Evolutionary conservation across 2,113 vertebrate genomes (phyloP).

Genomic region (Mustela nigripes): DNA sequence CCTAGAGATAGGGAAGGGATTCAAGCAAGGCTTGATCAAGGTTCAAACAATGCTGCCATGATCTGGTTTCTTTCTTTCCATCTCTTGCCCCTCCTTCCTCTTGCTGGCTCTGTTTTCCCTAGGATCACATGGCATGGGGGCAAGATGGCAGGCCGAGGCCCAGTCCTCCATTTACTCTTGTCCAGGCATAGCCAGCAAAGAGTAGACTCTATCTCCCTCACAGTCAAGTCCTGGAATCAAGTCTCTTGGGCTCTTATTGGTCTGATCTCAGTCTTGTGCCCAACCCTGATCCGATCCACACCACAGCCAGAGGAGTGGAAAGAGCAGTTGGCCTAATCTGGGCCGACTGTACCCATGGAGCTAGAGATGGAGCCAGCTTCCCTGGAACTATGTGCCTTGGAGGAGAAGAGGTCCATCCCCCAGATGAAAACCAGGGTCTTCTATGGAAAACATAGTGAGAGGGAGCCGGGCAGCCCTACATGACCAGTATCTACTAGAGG

Average conservation of each 20-base stretch:
- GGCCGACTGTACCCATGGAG: background rate
- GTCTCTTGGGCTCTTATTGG: background rate
- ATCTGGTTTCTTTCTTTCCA: background rate
- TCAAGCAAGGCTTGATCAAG: background rate
- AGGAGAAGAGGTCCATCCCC: background rate
- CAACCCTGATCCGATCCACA: background rate
- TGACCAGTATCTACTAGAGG: background rate
- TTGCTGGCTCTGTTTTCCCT: background rate
- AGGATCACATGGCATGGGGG: fast-evolving
- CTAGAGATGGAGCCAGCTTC: background rate
- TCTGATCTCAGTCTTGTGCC: background rate
- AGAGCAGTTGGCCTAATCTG: background rate
- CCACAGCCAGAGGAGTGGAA: background rate
- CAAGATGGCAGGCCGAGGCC: background rate
- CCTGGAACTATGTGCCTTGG: background rate
- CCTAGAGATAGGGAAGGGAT: background rate
- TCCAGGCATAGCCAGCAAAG: background rate
- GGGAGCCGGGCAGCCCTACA: background rate
- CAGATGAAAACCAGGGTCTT: background rate
- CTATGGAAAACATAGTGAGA: background rate
- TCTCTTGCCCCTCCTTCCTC: background rate
- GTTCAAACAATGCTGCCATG: background rate
- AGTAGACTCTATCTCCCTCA: background rate
- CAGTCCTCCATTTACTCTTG: background rate
- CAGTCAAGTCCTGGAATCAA: background rate